Conservation (phyloP, 2,888 invertebrate species). For the Phaedon cochleariae region DNA sequence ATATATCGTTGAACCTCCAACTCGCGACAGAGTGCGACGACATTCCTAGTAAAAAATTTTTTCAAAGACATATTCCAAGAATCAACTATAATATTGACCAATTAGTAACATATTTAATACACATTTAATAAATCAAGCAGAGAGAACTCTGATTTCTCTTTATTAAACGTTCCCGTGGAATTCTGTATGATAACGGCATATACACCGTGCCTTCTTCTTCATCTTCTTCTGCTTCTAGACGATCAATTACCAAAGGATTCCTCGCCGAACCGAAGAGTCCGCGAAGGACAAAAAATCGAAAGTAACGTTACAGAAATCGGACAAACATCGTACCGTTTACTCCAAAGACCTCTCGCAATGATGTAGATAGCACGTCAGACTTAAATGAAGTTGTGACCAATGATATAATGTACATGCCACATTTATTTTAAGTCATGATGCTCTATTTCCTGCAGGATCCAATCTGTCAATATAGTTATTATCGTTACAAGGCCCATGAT, state of each 20-base stretch:
- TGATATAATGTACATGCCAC: too few species aligned
- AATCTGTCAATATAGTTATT: too few species aligned
- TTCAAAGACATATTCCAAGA: conserved; percentile 26
- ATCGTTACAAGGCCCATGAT: too few species aligned
- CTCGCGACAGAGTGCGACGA: conserved; percentile 4
- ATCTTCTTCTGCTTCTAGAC: conserved; percentile 12
- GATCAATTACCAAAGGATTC: conserved; percentile 28
- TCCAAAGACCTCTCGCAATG: neutral
- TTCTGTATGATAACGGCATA: conserved; percentile 34
- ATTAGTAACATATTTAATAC: conserved; percentile 39
- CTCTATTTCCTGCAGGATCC: too few species aligned
- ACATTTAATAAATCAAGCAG: conserved; percentile 34
- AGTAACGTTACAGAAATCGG: conserved; percentile 30
- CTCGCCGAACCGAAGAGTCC: conserved; percentile 8
- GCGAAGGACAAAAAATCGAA: conserved; percentile 17
- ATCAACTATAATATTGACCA: conserved; percentile 33
- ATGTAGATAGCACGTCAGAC: too few species aligned
- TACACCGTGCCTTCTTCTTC: conserved; percentile 32
- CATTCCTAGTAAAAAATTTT: conserved; percentile 30
- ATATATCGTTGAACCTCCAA: conserved; percentile 24
- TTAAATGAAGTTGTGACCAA: too few species aligned
- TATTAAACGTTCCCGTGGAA: conserved; percentile 37
- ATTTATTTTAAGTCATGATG: too few species aligned
- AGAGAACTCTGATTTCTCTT: conserved; percentile 38
- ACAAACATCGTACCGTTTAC: conserved; percentile 17